Percentiles rank a stretch among this genome's conserved stretches.
Evolutionary conservation across 2,797 vertebrate genomes (phyloP).

Genomic region (Pangasius djambal): DNA sequence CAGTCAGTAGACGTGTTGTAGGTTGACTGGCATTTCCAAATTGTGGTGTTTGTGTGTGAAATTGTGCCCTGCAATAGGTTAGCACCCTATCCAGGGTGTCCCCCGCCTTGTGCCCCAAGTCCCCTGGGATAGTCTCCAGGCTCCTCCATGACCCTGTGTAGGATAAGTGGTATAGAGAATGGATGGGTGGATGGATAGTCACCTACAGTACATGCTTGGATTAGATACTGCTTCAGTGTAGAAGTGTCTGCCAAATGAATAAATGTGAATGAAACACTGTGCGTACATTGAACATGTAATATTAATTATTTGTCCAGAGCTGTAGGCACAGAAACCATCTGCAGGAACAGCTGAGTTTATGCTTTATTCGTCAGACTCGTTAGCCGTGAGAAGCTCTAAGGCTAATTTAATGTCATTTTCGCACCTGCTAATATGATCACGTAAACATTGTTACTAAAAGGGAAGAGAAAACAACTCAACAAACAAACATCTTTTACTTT

Average conservation of each 20-base stretch:
- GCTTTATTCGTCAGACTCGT: background rate
- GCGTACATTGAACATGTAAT: background rate
- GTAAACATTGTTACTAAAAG: background rate
- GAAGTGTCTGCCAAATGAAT: background rate
- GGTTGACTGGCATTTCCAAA: no score
- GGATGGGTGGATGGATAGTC: background rate
- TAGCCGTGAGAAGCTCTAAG: background rate
- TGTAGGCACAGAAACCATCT: background rate
- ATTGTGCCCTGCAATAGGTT: no score
- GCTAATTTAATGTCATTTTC: background rate
- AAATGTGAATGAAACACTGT: constrained; percentile 1
- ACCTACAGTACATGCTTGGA: background rate
- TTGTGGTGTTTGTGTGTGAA: no score
- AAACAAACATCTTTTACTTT: background rate
- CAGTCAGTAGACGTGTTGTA: no score
- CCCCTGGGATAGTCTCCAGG: no score
- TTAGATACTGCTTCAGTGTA: background rate
- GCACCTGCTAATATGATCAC: background rate
- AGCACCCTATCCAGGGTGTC: no score
- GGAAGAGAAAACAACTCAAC: background rate
- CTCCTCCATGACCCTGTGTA: no score
- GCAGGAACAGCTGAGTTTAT: constrained; percentile 12
- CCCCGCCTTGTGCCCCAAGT: no score
- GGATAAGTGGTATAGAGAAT: no score
- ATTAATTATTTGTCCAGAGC: background rate